Conservation (phyloP, 2,113 vertebrate species). For the Athene cunicularia region DNA sequence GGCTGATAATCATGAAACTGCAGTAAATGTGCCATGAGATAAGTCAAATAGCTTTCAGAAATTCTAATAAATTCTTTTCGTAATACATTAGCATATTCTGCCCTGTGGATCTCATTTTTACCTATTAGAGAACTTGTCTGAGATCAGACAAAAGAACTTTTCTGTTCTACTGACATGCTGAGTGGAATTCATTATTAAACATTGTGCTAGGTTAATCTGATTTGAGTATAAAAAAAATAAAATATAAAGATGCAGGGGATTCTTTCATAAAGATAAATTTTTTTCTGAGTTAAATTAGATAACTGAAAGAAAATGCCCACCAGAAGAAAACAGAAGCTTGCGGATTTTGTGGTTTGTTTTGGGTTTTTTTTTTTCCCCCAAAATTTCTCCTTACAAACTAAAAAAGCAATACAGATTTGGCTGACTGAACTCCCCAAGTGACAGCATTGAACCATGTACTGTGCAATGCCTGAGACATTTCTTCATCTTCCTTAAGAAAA, state of each 20-base stretch:
- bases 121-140: conserved; percentile 56
- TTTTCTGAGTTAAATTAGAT: conserved; percentile 10
- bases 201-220: conserved; percentile 29
- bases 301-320: background rate
- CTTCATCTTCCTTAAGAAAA: background rate
- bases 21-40: conserved; percentile 23
- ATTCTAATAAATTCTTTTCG: conserved; percentile 49
- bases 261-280: background rate
- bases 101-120: conserved; percentile 61
- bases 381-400: background rate
- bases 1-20: conserved; percentile 28
- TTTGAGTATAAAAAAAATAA: background rate
- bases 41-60: conserved; percentile 34
- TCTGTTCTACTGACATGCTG: background rate
- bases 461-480: background rate
- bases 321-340: background rate
- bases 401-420: background rate
- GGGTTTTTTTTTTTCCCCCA: background rate
- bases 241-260: background rate
- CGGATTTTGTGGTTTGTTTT: no score
- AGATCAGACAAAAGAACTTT: conserved; percentile 57
- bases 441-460: background rate
- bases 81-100: conserved; percentile 38
- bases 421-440: background rate
- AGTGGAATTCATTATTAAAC: conserved; percentile 52